Percentiles rank a stretch among this genome's conserved stretches.
Conservation (phyloP, 2,113 vertebrate genomes). For the Silurus glanis region DNA sequence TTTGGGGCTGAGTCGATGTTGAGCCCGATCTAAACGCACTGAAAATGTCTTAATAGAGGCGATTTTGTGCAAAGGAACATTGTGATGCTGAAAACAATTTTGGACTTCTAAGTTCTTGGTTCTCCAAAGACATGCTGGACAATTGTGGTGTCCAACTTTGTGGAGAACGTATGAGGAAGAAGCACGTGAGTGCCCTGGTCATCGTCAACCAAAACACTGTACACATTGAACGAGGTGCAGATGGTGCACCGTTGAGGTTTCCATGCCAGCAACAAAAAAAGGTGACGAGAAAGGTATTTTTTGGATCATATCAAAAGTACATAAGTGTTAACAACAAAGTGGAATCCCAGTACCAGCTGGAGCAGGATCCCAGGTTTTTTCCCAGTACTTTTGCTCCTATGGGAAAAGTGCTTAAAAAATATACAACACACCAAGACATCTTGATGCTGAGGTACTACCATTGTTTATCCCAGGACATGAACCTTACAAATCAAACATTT, state of each 20-base stretch:
- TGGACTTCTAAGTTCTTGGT: no score
- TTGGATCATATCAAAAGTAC: neutral
- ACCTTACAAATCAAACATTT: neutral
- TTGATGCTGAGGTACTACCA: neutral
- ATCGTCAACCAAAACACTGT: neutral
- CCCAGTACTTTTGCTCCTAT: neutral
- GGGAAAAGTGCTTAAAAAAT: no score
- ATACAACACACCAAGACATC: neutral
- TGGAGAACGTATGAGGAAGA: neutral
- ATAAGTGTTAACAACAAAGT: no score
- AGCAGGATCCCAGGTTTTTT: neutral
- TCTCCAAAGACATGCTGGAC: no score
- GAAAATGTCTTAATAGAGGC: neutral
- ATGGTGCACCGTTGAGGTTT: neutral
- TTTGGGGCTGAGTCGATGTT: neutral
- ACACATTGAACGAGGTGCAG: neutral
- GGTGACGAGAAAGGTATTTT: neutral
- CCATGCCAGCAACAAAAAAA: neutral
- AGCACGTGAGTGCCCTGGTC: neutral
- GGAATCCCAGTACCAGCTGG: no score
- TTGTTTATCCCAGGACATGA: neutral
- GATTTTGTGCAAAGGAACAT: neutral
- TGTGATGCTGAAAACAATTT: neutral
- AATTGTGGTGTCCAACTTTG: neutral
- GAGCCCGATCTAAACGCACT: no score